Conservation (phyloP, 2,888 invertebrate species). For the Clepsis dumicolana region DNA sequence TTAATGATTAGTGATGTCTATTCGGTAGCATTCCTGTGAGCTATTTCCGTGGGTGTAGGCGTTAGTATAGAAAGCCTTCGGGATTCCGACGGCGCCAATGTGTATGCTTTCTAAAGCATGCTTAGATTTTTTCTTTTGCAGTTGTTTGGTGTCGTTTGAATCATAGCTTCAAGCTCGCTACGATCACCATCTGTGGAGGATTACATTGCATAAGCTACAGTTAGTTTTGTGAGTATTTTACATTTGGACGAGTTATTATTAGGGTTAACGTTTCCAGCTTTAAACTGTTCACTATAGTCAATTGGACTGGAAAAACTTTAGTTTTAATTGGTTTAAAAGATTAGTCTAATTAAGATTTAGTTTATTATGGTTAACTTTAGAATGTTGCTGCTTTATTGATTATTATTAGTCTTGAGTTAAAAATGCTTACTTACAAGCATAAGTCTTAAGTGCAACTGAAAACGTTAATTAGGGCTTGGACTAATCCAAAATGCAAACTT, state of each 20-base stretch:
- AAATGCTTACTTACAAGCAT: not conserved
- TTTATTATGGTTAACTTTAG: not conserved
- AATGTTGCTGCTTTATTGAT: not conserved
- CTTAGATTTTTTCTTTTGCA: constrained; percentile 87
- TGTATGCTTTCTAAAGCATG: constrained; percentile 85
- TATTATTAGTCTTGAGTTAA: not conserved
- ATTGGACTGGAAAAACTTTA: not conserved
- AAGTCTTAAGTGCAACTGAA: constrained; percentile 1
- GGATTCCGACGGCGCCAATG: constrained; percentile 69
- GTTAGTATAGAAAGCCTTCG: constrained; percentile 81
- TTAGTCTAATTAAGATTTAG: not conserved
- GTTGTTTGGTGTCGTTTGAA: constrained; percentile 87
- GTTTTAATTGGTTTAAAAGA: not conserved
- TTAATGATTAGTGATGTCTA: constrained; percentile 68
- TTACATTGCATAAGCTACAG: constrained; percentile 83
- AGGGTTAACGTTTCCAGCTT: constrained; percentile 40
- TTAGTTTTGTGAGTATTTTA: constrained; percentile 71
- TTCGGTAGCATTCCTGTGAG: constrained; percentile 78
- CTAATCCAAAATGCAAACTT: constrained; percentile 32
- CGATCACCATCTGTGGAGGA: constrained; percentile 87
- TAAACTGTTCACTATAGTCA: not conserved
- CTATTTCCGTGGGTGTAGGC: constrained; percentile 83
- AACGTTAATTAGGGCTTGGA: constrained; percentile 10
- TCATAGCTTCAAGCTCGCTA: constrained; percentile 87
- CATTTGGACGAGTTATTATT: constrained; percentile 32